Conservation (phyloP, 1,140 invertebrate genomes). For the Mesaphorura yosii region DNA sequence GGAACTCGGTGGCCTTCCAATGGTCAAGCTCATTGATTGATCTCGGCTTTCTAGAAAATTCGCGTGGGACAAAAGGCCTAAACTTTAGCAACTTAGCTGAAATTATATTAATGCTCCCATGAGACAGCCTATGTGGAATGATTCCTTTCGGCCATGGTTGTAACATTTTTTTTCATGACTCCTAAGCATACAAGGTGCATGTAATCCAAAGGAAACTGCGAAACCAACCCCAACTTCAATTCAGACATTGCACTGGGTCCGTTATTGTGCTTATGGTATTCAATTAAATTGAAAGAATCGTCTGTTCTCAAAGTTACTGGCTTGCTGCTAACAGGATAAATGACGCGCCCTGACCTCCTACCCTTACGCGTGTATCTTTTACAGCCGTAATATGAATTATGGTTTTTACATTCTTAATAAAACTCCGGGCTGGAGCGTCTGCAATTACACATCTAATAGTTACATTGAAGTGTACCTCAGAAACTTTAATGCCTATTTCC, state of each 20-base stretch:
- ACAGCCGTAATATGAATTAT: conserved; percentile 11
- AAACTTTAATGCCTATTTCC: not conserved
- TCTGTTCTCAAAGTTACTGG: not conserved
- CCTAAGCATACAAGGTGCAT: conserved; percentile 30
- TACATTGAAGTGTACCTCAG: not conserved
- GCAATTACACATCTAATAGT: conserved; percentile 5
- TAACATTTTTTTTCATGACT: conserved; percentile 25
- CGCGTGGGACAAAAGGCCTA: conserved; percentile 7
- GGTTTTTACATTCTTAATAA: conserved; percentile 5
- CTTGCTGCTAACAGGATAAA: not conserved
- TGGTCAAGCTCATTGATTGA: conserved; percentile 16
- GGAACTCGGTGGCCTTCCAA: conserved; percentile 26
- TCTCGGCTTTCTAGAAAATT: conserved; percentile 27
- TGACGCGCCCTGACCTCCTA: not conserved
- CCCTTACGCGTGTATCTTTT: conserved; percentile 8
- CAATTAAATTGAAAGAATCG: not conserved
- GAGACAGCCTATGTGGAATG: conserved; percentile 1
- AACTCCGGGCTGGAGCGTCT: conserved; percentile 14
- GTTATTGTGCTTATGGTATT: conserved; percentile 12
- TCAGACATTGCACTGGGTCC: conserved; percentile 8
- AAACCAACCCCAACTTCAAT: conserved; percentile 23
- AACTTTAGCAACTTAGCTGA: conserved; percentile 12
- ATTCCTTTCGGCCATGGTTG: conserved; percentile 7
- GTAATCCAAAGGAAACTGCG: conserved; percentile 29
- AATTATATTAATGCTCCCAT: conserved; percentile 1